Conservation (phyloP, 2,888 invertebrate species). For the Lepeophtheirus nordmannii region DNA sequence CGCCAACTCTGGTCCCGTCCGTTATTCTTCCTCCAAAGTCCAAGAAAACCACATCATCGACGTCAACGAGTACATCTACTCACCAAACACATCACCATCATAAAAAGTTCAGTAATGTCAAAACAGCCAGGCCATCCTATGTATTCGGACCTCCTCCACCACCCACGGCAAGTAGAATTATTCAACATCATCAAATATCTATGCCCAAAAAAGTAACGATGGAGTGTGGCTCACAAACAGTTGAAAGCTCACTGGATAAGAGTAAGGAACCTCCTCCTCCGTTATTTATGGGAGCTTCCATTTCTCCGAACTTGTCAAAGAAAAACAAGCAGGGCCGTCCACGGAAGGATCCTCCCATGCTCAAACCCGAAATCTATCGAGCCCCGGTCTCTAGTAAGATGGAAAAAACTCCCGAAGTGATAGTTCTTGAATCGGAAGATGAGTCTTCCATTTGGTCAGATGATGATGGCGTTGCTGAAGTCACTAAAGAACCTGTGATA, state of each 20-base stretch:
- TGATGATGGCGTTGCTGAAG: background rate
- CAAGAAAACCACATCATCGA: background rate
- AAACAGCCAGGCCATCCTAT: background rate
- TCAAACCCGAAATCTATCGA: constrained; percentile 21
- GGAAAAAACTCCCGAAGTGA: background rate
- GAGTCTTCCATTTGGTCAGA: background rate
- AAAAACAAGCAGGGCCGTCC: constrained; percentile 20
- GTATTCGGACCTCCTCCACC: background rate
- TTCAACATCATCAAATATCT: constrained; percentile 3
- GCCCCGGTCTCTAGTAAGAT: background rate
- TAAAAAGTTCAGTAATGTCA: background rate
- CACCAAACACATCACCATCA: background rate
- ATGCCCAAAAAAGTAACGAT: constrained; percentile 11
- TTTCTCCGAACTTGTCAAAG: background rate
- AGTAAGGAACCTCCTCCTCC: constrained; percentile 12
- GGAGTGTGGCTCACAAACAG: constrained; percentile 18
- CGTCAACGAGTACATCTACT: no score
- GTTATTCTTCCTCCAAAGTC: background rate
- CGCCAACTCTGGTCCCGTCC: constrained; percentile 26
- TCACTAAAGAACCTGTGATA: no score
- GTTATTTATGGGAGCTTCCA: background rate
- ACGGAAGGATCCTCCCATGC: constrained; percentile 22
- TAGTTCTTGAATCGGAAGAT: constrained; percentile 1
- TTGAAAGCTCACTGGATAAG: constrained; percentile 9
- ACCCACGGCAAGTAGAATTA: background rate